Evolutionary conservation across 2,888 invertebrate species (phyloP), one percentile per base, ranked within the genome.

Genomic region (Agonopterix heracliana): DNA sequence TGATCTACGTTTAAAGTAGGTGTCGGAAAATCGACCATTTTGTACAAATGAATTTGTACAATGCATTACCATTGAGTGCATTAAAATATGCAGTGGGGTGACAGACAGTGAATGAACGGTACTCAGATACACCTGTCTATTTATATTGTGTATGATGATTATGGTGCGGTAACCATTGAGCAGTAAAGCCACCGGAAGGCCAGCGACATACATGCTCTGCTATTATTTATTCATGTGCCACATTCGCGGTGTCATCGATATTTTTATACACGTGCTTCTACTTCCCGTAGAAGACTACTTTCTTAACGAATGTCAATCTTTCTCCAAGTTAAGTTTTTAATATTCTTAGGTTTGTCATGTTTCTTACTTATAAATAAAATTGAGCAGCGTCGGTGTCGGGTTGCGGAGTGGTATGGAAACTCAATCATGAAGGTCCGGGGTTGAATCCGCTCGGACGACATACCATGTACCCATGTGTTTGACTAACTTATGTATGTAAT

Each of bases 141-240:
- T 40, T 48, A 34, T 51, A 54, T 54, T 59, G 50, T 40, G 43
- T 41, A 45, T 56, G 60, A 61, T 59, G 55, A 61, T 62, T 66
- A 71, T 70, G 68, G 68, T 68, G 60, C 55, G 63, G 60, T 69
- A 69, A 75, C 71, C 63, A 74, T 72, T 65, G 55, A 53, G 55
- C 55, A 57, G 57, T 54, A 59, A 55, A 57, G 57, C 52, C 61
- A 67, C 81, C 81, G 84, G 84, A 83, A 81, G 78, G 72, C 66
- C 67, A 56, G 58, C 71, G 74, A 66, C 76, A 74, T 72, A 78
- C 69, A 46, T 45, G 38, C 44, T 14, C 12, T 13, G 17, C 9
- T 26, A 53, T 46, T 48, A 50, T 53, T 47, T 60, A 72, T 71
- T 73, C 66, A 76, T 73, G 63, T 78, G 64, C 77, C 72, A 70